phyloP scores from a whole-genome alignment of 2,113 vertebrate genomes.

The Miniopterus natalensis region DNA sequence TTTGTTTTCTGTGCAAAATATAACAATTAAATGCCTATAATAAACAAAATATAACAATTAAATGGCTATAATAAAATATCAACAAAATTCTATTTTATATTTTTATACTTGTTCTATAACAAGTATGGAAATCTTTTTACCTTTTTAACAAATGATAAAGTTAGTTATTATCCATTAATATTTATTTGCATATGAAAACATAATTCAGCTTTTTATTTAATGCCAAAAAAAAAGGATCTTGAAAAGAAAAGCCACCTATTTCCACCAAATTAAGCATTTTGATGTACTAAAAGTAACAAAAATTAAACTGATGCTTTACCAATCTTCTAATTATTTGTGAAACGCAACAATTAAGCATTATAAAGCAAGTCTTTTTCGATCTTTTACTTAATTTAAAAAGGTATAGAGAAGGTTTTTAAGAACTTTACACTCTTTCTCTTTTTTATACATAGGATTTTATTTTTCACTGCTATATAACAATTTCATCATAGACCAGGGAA shows the following conservation, averaged over 20 bases:
- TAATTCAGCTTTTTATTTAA: constrained; percentile 28
- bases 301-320: not conserved
- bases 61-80: not conserved
- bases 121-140: not conserved
- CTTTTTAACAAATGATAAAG: constrained; percentile 13
- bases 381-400: constrained; percentile 1
- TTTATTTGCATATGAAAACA: constrained; percentile 55
- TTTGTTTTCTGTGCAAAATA: not conserved
- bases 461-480: constrained; percentile 90
- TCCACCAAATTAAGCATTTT: not conserved
- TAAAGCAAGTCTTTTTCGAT: not conserved
- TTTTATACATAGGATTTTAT: constrained; percentile 90
- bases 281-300: constrained; percentile 19
- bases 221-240: not conserved
- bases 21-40: not conserved
- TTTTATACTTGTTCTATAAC: not conserved
- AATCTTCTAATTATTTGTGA: not conserved
- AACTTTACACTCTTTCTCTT: not conserved
- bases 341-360: not conserved
- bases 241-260: constrained; percentile 14
- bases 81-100: constrained; percentile 18
- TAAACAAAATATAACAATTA: not conserved
- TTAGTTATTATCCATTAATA: constrained; percentile 42
- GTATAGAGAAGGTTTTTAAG: not conserved
- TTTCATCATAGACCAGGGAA: constrained; percentile 89